A percentile compares a stretch with the other conserved stretches of the same genome.
These are phyloP conservation scores for Boleophthalmus pectinirostris DNA, from an alignment of 2,113 vertebrate genomes.

Conservation along the genomic window DNA sequence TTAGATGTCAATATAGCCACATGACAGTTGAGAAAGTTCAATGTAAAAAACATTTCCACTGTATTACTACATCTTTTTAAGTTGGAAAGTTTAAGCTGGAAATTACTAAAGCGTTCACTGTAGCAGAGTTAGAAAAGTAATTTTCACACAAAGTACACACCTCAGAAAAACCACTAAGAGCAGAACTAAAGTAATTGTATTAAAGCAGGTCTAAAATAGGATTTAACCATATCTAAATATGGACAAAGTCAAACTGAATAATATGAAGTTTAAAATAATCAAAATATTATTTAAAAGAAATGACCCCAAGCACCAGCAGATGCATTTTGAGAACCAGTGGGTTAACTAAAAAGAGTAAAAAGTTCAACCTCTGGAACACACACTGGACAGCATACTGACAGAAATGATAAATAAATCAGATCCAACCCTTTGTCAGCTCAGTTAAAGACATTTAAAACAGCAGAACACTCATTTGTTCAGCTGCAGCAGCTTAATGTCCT, in stretches of 20 bases:
- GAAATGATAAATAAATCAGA: slow-evolving; percentile 22
- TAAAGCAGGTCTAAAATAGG: no score
- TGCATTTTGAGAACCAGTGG: no score
- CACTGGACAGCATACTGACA: background rate
- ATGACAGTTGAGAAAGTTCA: background rate
- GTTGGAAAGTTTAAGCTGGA: background rate
- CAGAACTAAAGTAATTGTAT: no score
- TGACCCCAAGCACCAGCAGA: no score
- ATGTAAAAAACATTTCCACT: background rate
- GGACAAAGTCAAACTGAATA: no score
- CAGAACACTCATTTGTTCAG: slow-evolving; percentile 51
- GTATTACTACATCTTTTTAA: background rate
- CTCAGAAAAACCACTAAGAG: no score
- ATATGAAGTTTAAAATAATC: background rate
- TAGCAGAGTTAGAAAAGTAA: no score
- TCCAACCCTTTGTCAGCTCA: slow-evolving; percentile 45
- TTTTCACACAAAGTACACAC: no score
- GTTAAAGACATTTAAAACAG: slow-evolving; percentile 42
- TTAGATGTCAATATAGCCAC: background rate
- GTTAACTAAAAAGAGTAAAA: background rate
- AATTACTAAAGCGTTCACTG: background rate
- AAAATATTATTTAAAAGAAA: no score
- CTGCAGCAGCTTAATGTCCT: slow-evolving; percentile 31
- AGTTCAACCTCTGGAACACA: no score
- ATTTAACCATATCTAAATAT: no score